phyloP scores from a whole-genome alignment of 2,797 vertebrate genomes.

The Gymnoscopelus braueri region DNA sequence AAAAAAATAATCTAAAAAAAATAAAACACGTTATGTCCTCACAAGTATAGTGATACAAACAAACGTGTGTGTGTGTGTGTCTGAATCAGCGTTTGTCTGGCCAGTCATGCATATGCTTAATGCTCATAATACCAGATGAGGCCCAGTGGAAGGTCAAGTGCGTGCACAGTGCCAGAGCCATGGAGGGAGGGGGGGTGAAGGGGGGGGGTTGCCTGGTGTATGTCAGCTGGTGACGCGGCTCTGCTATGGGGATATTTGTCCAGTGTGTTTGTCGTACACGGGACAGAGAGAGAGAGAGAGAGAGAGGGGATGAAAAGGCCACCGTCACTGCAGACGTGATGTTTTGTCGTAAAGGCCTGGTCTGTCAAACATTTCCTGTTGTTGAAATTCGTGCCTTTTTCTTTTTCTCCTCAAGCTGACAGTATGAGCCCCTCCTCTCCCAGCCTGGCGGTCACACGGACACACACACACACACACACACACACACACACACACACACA shows the following conservation, averaged over 20 bases:
- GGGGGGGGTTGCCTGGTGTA: constrained; percentile 20
- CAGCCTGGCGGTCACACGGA: neutral
- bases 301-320: constrained; percentile 1
- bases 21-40: too few relatives aligned
- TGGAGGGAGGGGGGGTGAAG: too few relatives aligned
- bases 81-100: constrained; percentile 41
- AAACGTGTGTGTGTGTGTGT: neutral
- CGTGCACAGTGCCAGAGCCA: constrained; percentile 42
- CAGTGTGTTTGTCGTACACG: neutral
- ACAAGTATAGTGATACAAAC: too few relatives aligned
- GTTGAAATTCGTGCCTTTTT: neutral
- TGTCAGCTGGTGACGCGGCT: constrained; percentile 6
- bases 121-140: constrained; percentile 55
- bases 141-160: constrained; percentile 61
- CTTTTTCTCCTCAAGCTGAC: neutral
- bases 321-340: neutral
- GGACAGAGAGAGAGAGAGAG: neutral
- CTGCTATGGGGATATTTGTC: neutral
- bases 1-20: too few relatives aligned
- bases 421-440: neutral
- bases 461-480: neutral
- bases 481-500: neutral
- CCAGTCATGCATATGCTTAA: constrained; percentile 48
- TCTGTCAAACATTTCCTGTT: constrained; percentile 9
- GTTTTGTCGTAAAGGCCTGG: neutral